Base-by-base conservation (phyloP, 2,888 invertebrate genomes). In the Athalia circularis region DNA sequence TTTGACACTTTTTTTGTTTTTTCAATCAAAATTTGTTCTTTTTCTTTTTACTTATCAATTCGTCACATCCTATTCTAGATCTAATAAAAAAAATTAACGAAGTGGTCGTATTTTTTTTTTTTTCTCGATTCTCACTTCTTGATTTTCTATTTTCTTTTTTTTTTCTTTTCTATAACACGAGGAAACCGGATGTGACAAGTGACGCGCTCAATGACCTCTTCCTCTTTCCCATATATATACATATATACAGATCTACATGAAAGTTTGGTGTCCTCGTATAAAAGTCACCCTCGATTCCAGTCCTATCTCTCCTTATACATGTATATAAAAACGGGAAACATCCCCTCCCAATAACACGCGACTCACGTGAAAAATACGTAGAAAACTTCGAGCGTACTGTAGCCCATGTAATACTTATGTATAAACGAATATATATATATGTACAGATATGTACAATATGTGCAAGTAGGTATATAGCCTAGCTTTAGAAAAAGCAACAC, bases 121-220 rank as follows among this genome's bases (percentile, higher is more conserved):
- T 1, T 29, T 29, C 29, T 2, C 2, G 29, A 29, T 29, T 29
- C 2, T 29, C 2, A 29, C 29, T 29, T 29, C 29, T 29, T 29
- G 43, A 11, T n/a, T 3, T 11, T 65, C 47, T 65, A 1, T 3
- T 9, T 8, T 65, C 3, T 3, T 9, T 8, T 29, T 9, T 15
- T 5, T 6, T 29, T 65, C 0, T 6, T 9, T 29, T 29, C 5
- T 15, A 11, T 6, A 3, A 9, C 9, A 83, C 80, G 82, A 79
- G 81, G 84, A 84, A 86, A 87, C 84, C 85, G 85, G 84, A 86
- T 85, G 85, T 88, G 87, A 88, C 87, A 86, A 88, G 88, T 87
- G 89, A 88, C 86, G 84, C 80, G 82, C 83, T 81, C 79, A 82
- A 82, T 74, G 74, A 61, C 61, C 74, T 70, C 61, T 59, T 7